A percentile compares a stretch with the other conserved stretches of the same genome.
Evolutionary conservation across 2,797 vertebrate genomes (phyloP).

Genomic region (Sebastes baramenuke): DNA sequence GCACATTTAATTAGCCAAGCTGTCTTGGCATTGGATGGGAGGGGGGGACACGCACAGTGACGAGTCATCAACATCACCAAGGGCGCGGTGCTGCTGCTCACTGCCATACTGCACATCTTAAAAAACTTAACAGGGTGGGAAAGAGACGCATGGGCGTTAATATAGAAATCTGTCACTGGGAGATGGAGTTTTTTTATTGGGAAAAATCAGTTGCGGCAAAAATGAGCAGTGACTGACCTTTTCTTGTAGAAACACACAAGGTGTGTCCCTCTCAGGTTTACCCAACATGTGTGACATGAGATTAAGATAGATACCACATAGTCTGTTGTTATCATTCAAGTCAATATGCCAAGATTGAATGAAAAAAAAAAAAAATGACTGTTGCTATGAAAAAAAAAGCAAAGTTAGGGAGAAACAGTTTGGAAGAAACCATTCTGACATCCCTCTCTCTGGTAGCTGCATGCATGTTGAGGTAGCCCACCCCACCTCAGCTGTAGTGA

Average conservation of each 20-base stretch:
- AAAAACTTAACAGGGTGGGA: conserved; percentile 35
- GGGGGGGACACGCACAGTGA: conserved; percentile 61
- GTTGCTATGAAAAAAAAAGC: conserved; percentile 73
- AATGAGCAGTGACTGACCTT: conserved; percentile 8
- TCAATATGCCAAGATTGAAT: conserved; percentile 29
- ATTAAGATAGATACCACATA: background rate
- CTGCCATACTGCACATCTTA: conserved; percentile 35
- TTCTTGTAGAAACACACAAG: background rate
- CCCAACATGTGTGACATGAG: background rate
- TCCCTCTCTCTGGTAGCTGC: conserved; percentile 56
- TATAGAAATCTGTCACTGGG: background rate
- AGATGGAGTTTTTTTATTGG: conserved; percentile 3
- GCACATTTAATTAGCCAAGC: conserved; percentile 73
- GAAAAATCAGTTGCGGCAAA: conserved; percentile 25
- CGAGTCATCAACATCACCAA: conserved; percentile 71
- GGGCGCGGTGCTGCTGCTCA: conserved; percentile 60
- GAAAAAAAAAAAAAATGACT: conserved; percentile 30
- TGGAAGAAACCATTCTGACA: conserved; percentile 83
- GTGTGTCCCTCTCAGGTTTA: conserved; percentile 3
- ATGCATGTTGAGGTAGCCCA: conserved; percentile 68
- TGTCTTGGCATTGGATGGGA: conserved; percentile 69
- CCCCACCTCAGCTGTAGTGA: conserved; percentile 76
- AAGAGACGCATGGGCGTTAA: background rate
- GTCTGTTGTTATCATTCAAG: conserved; percentile 42
- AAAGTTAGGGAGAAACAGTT: conserved; percentile 77